Conservation (phyloP, 2,797 vertebrate genomes). For the Lepus townsendii region DNA sequence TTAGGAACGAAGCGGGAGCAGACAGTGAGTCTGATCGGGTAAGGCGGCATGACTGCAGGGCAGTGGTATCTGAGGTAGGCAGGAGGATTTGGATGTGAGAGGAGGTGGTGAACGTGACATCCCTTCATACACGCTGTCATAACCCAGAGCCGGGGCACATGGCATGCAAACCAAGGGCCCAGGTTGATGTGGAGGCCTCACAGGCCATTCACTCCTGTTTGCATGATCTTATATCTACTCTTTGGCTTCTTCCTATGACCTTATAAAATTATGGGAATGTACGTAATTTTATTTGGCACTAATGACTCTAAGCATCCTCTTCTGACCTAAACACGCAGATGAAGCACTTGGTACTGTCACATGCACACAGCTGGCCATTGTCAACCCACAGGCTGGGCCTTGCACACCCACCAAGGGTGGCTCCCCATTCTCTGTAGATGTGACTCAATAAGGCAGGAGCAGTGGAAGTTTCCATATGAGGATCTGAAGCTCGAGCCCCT, state of each 20-base stretch:
- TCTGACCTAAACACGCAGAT: not conserved
- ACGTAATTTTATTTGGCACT: not conserved
- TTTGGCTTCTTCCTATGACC: not conserved
- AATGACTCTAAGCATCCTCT: not conserved
- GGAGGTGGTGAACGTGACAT: not conserved
- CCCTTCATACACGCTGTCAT: not conserved
- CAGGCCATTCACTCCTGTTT: not conserved
- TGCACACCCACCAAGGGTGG: not conserved
- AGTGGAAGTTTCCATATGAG: not conserved
- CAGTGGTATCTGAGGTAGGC: not conserved
- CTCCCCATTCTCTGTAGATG: not conserved
- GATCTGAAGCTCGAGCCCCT: not conserved
- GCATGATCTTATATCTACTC: not conserved
- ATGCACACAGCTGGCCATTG: not conserved
- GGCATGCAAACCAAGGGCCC: not conserved
- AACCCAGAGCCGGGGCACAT: not conserved
- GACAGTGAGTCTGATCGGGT: not conserved
- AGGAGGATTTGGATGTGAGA: not conserved
- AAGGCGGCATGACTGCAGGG: not conserved
- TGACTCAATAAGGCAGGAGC: not conserved
- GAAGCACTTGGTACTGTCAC: not conserved
- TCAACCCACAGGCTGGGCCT: not conserved
- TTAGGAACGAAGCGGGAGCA: not conserved
- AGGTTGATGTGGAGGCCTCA: not conserved
- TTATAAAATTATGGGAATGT: conserved; percentile 1